phyloP scores from a whole-genome alignment of 1,140 invertebrate genomes.

The Drosophila repletoides region DNA sequence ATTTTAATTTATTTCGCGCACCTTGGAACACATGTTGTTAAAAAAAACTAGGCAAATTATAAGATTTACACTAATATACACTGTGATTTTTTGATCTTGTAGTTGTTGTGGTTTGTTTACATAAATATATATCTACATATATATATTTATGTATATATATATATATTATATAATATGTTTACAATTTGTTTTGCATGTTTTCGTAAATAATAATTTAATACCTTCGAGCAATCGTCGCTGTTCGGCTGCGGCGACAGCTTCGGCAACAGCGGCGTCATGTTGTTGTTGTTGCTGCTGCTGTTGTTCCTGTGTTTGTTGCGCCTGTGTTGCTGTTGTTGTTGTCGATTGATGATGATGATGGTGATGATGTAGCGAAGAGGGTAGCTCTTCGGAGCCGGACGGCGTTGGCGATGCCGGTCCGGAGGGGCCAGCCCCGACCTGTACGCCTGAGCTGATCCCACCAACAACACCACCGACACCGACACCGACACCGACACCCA shows the following conservation, averaged over 20 bases:
- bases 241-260: slow-evolving; percentile 72
- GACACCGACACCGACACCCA: slow-evolving; percentile 26
- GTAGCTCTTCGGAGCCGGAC: slow-evolving; percentile 61
- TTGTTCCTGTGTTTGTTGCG: slow-evolving; percentile 51
- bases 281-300: slow-evolving; percentile 41
- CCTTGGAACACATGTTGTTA: slow-evolving; percentile 4
- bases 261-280: slow-evolving; percentile 62
- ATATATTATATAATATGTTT: slow-evolving; percentile 44
- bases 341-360: slow-evolving; percentile 36
- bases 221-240: slow-evolving; percentile 81
- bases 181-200: slow-evolving; percentile 42
- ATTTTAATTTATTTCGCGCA: slow-evolving; percentile 9
- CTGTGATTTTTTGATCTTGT: slow-evolving; percentile 23
- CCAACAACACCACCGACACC: slow-evolving; percentile 4
- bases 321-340: slow-evolving; percentile 58
- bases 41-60: slow-evolving; percentile 41
- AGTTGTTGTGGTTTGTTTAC: slow-evolving; percentile 26
- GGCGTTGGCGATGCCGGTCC: slow-evolving; percentile 77
- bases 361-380: slow-evolving; percentile 21
- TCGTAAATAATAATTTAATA: slow-evolving; percentile 70
- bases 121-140: slow-evolving; percentile 4
- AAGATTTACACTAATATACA: slow-evolving; percentile 53
- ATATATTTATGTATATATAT: not conserved
- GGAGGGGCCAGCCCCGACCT: slow-evolving; percentile 46
- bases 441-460: no score